phyloP scores from a whole-genome alignment of 2,113 vertebrate species.

The Tupaia chinensis region DNA sequence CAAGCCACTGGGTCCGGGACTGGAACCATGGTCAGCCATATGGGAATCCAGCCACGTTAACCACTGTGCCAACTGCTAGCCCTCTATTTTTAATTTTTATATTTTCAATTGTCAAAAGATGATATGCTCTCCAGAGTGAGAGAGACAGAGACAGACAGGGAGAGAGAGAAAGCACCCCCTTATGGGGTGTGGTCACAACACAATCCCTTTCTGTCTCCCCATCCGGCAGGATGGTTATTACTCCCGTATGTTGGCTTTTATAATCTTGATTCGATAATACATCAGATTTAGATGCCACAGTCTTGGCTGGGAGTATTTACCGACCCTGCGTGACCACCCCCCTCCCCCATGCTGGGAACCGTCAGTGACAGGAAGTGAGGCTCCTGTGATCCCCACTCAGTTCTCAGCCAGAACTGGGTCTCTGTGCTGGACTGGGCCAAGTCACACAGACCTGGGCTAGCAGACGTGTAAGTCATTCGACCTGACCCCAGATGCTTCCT shows the following conservation, averaged over 20 bases:
- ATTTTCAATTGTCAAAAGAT: too few species aligned
- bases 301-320: not conserved
- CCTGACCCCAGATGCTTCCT: not conserved
- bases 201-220: too few species aligned
- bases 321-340: not conserved
- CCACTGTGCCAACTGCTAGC: too few species aligned
- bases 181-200: too few species aligned
- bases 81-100: too few species aligned
- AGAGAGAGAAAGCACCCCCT: too few species aligned
- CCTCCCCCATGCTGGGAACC: not conserved
- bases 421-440: not conserved
- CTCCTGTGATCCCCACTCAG: not conserved
- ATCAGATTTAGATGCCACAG: not conserved
- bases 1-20: too few species aligned
- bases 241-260: not conserved
- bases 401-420: not conserved
- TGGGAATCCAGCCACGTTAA: too few species aligned
- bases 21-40: too few species aligned
- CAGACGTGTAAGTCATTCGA: not conserved
- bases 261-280: not conserved
- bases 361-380: not conserved
- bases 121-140: too few species aligned
- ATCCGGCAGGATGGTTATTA: not conserved
- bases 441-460: not conserved
- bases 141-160: too few species aligned